Conservation (phyloP, 2,888 invertebrate species). For the Lingula anatina region DNA sequence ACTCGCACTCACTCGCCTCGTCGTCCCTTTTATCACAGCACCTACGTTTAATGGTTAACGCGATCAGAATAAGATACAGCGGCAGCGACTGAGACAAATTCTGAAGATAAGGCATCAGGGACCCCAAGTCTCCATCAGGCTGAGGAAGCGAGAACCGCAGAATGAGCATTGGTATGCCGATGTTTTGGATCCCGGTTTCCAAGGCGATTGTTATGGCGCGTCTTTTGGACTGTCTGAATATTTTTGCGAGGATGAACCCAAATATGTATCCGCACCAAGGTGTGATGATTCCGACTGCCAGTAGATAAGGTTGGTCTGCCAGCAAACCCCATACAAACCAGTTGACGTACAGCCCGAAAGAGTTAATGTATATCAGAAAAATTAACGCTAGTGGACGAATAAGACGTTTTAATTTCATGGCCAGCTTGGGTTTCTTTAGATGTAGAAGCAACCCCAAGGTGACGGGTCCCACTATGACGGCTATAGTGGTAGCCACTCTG, state of each 20-base stretch:
- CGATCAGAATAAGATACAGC: no score
- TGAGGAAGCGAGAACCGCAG: constrained; percentile 37
- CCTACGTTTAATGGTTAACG: no score
- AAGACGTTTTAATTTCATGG: constrained; percentile 40
- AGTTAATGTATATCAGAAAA: constrained; percentile 51
- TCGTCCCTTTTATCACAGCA: no score
- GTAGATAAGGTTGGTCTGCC: constrained; percentile 30
- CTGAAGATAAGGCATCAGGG: no score
- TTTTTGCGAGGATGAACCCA: constrained; percentile 43
- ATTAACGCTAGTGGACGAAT: constrained; percentile 52
- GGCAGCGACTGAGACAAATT: no score
- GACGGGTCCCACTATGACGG: constrained; percentile 53
- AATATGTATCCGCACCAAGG: constrained; percentile 54
- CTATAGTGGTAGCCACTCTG: constrained; percentile 52
- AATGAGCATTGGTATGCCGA: constrained; percentile 56
- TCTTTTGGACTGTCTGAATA: constrained; percentile 47
- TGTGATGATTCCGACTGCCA: constrained; percentile 50
- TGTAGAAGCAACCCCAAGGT: constrained; percentile 53
- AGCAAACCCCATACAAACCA: constrained; percentile 53
- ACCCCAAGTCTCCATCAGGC: constrained; percentile 59
- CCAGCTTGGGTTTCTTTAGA: constrained; percentile 38
- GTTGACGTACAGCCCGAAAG: constrained; percentile 53
- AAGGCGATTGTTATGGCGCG: constrained; percentile 71
- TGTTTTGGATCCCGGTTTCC: constrained; percentile 83
- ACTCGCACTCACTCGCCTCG: no score